These are phyloP conservation scores for Mormyrus hasselquistii DNA, from an alignment of 2,797 vertebrate species.

Conservation along the genomic window DNA sequence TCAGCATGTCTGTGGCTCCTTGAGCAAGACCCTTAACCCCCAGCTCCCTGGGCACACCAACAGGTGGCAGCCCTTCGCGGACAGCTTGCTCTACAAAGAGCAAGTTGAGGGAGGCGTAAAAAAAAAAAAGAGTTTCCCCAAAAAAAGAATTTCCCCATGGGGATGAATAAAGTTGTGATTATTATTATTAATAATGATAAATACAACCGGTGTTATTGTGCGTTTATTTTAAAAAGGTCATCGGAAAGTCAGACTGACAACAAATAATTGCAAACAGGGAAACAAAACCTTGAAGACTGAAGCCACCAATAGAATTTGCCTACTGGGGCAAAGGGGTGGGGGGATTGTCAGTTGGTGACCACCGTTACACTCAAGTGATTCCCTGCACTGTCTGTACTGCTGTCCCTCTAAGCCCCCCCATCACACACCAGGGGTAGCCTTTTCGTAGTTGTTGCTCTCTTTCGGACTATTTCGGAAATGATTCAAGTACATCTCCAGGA, in stretches of 20 bases:
- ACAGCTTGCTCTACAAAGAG: too few species aligned
- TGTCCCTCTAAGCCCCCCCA: neutral
- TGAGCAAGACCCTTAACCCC: too few species aligned
- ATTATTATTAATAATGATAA: too few species aligned
- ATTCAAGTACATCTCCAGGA: neutral
- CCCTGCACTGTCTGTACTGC: neutral
- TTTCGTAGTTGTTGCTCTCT: neutral
- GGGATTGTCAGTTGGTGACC: neutral
- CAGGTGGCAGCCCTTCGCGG: too few species aligned
- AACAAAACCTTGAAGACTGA: neutral
- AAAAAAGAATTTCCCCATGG: too few species aligned
- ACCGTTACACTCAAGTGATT: neutral
- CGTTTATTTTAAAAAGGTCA: neutral
- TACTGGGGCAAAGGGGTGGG: neutral
- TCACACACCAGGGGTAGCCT: neutral
- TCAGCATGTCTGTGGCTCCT: too few species aligned
- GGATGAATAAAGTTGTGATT: too few species aligned
- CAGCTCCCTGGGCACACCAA: too few species aligned
- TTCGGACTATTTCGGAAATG: neutral
- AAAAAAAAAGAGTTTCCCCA: too few species aligned
- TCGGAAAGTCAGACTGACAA: neutral
- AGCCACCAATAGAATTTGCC: neutral
- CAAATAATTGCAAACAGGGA: neutral
- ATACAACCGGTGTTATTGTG: neutral
- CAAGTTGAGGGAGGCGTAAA: too few species aligned